Conservation (phyloP, 2,113 vertebrate genomes). For the Coregonus clupeaformis region DNA sequence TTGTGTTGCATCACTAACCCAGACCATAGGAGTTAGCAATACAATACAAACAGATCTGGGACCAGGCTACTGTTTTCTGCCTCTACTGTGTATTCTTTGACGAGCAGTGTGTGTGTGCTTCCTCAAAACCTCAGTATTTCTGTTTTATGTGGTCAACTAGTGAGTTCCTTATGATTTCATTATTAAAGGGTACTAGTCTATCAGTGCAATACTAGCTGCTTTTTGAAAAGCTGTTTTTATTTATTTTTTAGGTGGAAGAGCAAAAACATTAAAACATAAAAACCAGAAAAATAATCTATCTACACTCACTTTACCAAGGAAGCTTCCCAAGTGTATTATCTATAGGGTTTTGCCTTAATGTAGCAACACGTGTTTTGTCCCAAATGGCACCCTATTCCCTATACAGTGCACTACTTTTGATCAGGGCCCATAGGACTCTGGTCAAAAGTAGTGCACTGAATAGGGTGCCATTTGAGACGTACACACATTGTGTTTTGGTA, state of each 20-base stretch:
- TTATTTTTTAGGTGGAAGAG: conserved; percentile 40
- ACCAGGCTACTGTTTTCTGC: not conserved
- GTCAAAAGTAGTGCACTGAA: too few relatives aligned
- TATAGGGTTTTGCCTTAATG: conserved; percentile 88
- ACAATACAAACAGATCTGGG: not conserved
- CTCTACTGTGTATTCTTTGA: not conserved
- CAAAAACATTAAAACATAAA: too few relatives aligned
- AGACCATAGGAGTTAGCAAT: too few relatives aligned
- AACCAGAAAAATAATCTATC: conserved; percentile 47
- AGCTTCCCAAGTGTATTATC: conserved; percentile 79
- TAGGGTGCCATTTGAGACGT: too few relatives aligned
- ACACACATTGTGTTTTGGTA: conserved; percentile 72
- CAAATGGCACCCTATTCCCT: too few relatives aligned
- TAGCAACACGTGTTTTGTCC: conserved; percentile 77
- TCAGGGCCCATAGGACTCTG: too few relatives aligned
- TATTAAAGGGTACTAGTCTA: conserved; percentile 77
- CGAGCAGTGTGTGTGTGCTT: not conserved
- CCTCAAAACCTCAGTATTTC: conserved; percentile 46
- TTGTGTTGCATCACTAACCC: too few relatives aligned
- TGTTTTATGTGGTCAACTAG: conserved; percentile 66
- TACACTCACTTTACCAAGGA: conserved; percentile 93
- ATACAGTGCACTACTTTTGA: too few relatives aligned
- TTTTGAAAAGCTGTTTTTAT: conserved; percentile 48
- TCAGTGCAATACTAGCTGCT: conserved; percentile 89
- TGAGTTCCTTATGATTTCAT: conserved; percentile 65